Base-by-base conservation (phyloP, 1,140 invertebrate species). In the Globodera rostochiensis region DNA sequence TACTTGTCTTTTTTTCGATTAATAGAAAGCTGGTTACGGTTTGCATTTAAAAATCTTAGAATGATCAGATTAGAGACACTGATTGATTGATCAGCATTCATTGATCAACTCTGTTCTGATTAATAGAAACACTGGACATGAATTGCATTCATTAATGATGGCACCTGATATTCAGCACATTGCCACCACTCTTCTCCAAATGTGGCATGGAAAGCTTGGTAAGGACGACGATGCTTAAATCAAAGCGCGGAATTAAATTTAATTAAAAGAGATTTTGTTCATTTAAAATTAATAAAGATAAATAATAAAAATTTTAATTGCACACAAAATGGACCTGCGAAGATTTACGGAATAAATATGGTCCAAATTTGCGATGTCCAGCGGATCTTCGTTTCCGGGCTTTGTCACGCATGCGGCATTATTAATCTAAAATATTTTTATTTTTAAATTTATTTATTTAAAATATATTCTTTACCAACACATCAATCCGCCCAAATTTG, bases 161-260 rank as follows among this genome's bases (percentile, higher is more conserved):
- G 71, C 36, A 66, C 25, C 84, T 83, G 11, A 86, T 83, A 60
- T 86, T 86, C 6, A 86, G 83, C 6, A 86, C 76, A 57, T 77
- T 85, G 36, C 85, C 85, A 50, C 85, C 85, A 36, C 73, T 70
- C 53, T 83, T 86, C 25, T 82, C 84, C 46, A 86, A 64, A 50
- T 87, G 70, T 15, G 85, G 85, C 3, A 87, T 11, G n/a, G 83
- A 81, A 9, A 87, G 45, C 36, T 87, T 77, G n/a, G 85, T 86
- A 21, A 86, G 36, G 11, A 53, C 45, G 53, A 82, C 50, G 11
- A 82, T 50, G 69, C 82, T 81, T 45, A n/a, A 81, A 80, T 79
- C 36, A 36, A 36, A 36, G 36, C 36, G 36, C 36, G 36, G 36
- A 36, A 36, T 36, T 36, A 36, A 36, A 36, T 36, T 36, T 36